phyloP scores from a whole-genome alignment of 1,140 invertebrate species.

The Teleogryllus occipitalis region DNA sequence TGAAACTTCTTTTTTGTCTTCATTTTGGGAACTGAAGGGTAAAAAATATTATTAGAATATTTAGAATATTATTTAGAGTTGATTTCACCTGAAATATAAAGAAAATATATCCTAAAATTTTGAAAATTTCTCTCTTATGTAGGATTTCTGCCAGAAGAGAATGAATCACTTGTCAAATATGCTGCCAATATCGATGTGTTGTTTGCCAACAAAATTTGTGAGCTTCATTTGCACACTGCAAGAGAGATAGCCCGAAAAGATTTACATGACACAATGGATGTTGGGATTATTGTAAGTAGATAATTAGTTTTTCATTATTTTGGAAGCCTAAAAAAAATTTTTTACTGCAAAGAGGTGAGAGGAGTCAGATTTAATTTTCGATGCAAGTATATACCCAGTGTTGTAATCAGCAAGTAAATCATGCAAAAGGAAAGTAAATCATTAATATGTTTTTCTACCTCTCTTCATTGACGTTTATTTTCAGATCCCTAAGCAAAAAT shows the following conservation, averaged over 20 bases:
- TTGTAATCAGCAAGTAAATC: background rate
- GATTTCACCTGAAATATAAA: too few relatives aligned
- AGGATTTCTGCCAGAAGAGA: slow-evolving; percentile 43
- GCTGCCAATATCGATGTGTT: slow-evolving; percentile 65
- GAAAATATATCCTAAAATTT: slow-evolving; percentile 8
- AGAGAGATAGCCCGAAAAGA: slow-evolving; percentile 70
- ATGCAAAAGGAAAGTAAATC: background rate
- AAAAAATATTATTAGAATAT: too few relatives aligned
- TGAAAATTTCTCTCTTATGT: slow-evolving; percentile 21
- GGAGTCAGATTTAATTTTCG: background rate
- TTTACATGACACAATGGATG: slow-evolving; percentile 62
- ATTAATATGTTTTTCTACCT: background rate
- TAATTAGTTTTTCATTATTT: slow-evolving; percentile 15
- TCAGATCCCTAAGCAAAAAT: background rate
- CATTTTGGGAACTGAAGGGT: too few relatives aligned
- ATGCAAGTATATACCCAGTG: background rate
- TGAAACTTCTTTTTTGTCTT: too few relatives aligned
- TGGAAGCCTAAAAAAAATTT: background rate
- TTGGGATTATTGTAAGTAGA: slow-evolving; percentile 33
- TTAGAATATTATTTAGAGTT: too few relatives aligned
- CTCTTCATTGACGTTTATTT: background rate
- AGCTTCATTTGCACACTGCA: slow-evolving; percentile 60
- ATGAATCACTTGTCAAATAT: slow-evolving; percentile 53
- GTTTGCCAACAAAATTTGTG: slow-evolving; percentile 69
- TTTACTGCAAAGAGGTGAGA: background rate